Percentiles rank a stretch among this genome's conserved stretches.
phyloP scores from a whole-genome alignment of 2,113 vertebrate genomes.

The Calonectris borealis region DNA sequence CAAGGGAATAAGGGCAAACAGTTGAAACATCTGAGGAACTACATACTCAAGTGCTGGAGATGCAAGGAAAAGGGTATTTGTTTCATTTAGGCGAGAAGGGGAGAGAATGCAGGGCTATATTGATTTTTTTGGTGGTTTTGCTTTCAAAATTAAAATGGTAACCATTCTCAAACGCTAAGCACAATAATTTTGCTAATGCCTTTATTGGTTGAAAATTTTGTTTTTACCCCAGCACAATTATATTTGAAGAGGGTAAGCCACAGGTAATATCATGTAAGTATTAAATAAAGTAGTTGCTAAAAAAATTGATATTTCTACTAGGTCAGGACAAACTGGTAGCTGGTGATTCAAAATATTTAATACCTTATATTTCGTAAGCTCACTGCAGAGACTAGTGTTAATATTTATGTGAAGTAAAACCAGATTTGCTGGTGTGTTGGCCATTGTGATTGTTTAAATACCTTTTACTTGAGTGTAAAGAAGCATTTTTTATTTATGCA shows the following conservation, averaged over 20 bases:
- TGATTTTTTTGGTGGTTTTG: background rate
- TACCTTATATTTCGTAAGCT: background rate
- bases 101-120: background rate
- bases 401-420: background rate
- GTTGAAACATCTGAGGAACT: background rate
- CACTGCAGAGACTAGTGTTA: background rate
- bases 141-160: background rate
- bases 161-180: background rate
- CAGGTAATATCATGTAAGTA: background rate
- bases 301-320: background rate
- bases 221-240: background rate
- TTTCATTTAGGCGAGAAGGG: background rate
- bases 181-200: background rate
- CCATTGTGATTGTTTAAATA: background rate
- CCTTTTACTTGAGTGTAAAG: background rate
- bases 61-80: background rate
- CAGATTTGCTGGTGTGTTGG: background rate
- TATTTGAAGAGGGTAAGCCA: background rate
- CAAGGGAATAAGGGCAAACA: background rate
- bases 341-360: background rate
- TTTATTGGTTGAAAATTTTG: background rate
- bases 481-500: background rate
- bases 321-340: background rate
- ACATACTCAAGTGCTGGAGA: background rate
- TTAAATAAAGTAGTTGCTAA: background rate